Evolutionary conservation across 2,113 vertebrate species (phyloP).

Genomic region (Entelurus aequoreus): DNA sequence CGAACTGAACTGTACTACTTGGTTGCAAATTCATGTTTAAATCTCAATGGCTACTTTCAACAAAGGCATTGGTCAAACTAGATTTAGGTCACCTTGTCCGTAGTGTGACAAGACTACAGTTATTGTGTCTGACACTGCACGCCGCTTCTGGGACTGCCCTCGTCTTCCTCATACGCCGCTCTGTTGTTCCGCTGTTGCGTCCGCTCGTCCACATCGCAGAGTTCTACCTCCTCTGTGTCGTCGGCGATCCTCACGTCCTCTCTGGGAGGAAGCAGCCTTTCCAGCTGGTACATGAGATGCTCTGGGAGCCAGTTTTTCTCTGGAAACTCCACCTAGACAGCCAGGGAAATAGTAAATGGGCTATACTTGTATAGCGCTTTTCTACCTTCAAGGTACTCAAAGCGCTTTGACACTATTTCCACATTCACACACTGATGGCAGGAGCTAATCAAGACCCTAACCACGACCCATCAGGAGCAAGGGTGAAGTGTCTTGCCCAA

Average conservation of each 20-base stretch:
- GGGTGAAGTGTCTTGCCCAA: too few species aligned
- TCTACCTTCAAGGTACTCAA: too few species aligned
- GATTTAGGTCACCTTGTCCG: not conserved
- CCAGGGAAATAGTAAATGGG: not conserved
- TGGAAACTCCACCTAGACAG: conserved; percentile 83
- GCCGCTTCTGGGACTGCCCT: conserved; percentile 71
- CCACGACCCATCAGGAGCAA: too few species aligned
- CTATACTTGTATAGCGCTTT: too few species aligned
- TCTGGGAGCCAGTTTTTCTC: conserved; percentile 84
- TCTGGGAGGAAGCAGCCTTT: conserved; percentile 81
- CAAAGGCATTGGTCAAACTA: conserved; percentile 4
- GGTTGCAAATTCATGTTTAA: not conserved
- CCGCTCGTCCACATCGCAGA: conserved; percentile 74
- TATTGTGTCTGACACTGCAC: conserved; percentile 90
- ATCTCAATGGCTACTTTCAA: not conserved
- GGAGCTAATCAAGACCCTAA: too few species aligned
- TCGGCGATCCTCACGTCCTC: conserved; percentile 82
- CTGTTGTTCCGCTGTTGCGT: conserved; percentile 70
- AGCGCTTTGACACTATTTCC: too few species aligned
- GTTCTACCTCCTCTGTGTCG: conserved; percentile 90
- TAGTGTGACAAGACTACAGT: conserved; percentile 14
- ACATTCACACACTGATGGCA: too few species aligned
- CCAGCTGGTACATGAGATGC: conserved; percentile 81
- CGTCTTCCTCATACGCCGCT: conserved; percentile 85
- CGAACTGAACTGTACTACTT: not conserved